A percentile compares a stretch with the other conserved stretches of the same genome.
Conservation (phyloP, 2,113 vertebrate species). For the Rana temporaria region DNA sequence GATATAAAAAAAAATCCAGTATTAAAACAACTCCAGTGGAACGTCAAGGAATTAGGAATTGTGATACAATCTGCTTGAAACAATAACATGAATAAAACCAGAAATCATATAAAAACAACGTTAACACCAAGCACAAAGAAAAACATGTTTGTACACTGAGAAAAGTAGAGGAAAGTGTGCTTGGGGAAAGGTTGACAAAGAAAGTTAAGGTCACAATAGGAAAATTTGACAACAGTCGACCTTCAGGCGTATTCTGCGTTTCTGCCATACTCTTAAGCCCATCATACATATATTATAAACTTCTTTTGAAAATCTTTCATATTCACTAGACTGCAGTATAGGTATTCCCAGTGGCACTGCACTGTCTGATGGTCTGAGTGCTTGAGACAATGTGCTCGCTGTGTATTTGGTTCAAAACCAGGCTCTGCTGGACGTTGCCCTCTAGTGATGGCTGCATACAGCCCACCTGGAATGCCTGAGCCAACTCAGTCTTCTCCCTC, state of each 20-base stretch:
- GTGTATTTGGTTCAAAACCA: conserved; percentile 79
- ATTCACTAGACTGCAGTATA: conserved; percentile 79
- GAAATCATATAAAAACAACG: conserved; percentile 54
- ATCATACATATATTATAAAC: conserved; percentile 67
- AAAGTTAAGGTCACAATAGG: conserved; percentile 77
- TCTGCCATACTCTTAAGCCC: conserved; percentile 67
- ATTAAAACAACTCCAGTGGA: conserved; percentile 16
- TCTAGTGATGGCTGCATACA: conserved; percentile 79
- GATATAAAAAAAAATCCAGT: conserved; percentile 63
- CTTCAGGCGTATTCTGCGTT: conserved; percentile 68
- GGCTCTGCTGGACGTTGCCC: conserved; percentile 72
- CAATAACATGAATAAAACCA: conserved; percentile 64
- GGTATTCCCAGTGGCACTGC: conserved; percentile 81
- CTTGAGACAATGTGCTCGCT: conserved; percentile 80
- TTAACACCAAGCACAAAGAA: conserved; percentile 18
- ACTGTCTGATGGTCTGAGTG: conserved; percentile 81
- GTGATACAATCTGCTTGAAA: conserved; percentile 4
- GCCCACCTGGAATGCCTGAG: conserved; percentile 77
- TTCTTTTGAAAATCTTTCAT: conserved; percentile 63
- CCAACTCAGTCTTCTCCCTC: conserved; percentile 80
- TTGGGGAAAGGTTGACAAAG: conserved; percentile 51
- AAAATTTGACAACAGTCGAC: conserved; percentile 76
- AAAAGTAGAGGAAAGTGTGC: conserved; percentile 7
- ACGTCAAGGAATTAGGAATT: neutral
- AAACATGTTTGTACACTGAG: conserved; percentile 68